phyloP scores from a whole-genome alignment of 2,113 vertebrate species.

The Melanostigma gelatinosum region DNA sequence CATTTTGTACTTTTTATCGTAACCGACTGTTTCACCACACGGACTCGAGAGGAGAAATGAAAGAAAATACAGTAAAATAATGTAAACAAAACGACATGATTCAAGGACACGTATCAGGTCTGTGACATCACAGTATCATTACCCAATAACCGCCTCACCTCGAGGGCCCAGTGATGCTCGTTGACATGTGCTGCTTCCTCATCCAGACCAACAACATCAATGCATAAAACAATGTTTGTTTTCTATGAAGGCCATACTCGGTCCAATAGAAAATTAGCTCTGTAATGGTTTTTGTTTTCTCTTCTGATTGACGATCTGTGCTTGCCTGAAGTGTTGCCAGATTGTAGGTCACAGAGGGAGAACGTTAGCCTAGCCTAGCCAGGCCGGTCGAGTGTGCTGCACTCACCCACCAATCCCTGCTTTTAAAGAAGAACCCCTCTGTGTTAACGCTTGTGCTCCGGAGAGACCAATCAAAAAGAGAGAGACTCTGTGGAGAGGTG shows the following conservation, averaged over 20 bases:
- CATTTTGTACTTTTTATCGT: constrained; percentile 71
- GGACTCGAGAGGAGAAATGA: neutral
- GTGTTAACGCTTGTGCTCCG: constrained; percentile 50
- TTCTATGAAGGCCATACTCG: constrained; percentile 71
- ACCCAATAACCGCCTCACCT: constrained; percentile 31
- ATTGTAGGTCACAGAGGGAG: constrained; percentile 40
- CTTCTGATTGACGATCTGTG: constrained; percentile 59
- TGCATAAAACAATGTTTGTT: constrained; percentile 58
- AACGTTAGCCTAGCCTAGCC: constrained; percentile 20
- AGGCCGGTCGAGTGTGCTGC: neutral
- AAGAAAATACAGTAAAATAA: constrained; percentile 31
- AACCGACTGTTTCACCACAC: constrained; percentile 51
- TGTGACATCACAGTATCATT: constrained; percentile 69
- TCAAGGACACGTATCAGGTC: constrained; percentile 49
- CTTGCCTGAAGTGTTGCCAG: constrained; percentile 35
- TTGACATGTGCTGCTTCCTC: constrained; percentile 31
- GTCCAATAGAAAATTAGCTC: constrained; percentile 81
- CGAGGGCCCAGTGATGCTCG: constrained; percentile 42
- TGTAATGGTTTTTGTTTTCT: constrained; percentile 51
- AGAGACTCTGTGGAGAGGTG: neutral
- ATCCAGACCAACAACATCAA: constrained; percentile 30
- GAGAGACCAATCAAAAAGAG: neutral
- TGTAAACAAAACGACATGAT: constrained; percentile 38
- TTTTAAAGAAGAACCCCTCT: constrained; percentile 2
- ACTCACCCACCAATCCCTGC: constrained; percentile 34